Percentiles rank a stretch among this genome's conserved stretches.
Conservation (phyloP, 2,113 vertebrate species). For the Oophaga pumilio region DNA sequence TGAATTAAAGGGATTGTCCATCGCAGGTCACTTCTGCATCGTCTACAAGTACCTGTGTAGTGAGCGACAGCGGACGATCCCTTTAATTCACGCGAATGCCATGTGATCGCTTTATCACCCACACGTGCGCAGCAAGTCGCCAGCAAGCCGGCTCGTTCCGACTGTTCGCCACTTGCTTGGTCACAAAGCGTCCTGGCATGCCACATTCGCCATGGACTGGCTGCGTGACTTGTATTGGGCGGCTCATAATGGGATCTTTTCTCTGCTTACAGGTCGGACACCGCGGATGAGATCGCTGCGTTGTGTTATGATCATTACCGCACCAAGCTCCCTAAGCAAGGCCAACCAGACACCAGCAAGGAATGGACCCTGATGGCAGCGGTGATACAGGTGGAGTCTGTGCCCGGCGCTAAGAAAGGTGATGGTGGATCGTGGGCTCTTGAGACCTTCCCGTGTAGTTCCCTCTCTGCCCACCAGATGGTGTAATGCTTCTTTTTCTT, state of each 20-base stretch:
- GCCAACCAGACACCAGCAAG: constrained; percentile 81
- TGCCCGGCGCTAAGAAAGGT: constrained; percentile 12
- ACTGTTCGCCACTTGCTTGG: too few species aligned
- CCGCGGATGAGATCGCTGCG: constrained; percentile 79
- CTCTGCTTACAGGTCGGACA: constrained; percentile 67
- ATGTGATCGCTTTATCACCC: too few species aligned
- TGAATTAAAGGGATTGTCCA: too few species aligned
- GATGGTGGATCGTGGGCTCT: too few species aligned
- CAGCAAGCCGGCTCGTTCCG: too few species aligned
- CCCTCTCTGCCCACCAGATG: neutral
- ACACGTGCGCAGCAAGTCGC: too few species aligned
- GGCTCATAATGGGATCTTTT: neutral
- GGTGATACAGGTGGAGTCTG: constrained; percentile 71
- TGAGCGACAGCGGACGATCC: too few species aligned
- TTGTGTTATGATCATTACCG: constrained; percentile 81
- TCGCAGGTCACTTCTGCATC: too few species aligned
- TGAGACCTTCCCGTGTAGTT: too few species aligned
- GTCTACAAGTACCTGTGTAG: too few species aligned
- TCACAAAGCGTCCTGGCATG: too few species aligned
- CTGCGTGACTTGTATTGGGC: neutral
- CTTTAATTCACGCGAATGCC: too few species aligned
- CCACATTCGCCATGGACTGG: neutral
- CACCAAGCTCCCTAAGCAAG: constrained; percentile 77
- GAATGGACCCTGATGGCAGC: constrained; percentile 91
- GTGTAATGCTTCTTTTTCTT: neutral